Conservation (phyloP, 2,888 invertebrate species). For the Lasioglossum morio region DNA sequence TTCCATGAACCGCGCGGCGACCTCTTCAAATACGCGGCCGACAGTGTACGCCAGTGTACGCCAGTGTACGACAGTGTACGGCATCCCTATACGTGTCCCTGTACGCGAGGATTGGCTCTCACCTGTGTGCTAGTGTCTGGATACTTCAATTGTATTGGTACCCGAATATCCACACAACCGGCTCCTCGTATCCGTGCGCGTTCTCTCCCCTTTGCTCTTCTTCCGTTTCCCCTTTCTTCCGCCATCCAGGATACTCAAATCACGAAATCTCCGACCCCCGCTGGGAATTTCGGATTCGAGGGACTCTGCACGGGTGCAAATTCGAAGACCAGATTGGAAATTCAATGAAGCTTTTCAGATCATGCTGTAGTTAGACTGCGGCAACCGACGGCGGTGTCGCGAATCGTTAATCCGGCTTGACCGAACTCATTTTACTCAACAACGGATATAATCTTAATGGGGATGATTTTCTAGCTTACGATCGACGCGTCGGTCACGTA, state of each 20-base stretch:
- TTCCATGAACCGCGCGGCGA: constrained; percentile 43
- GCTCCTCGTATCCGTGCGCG: background rate
- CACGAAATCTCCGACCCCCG: constrained; percentile 35
- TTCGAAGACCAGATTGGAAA: constrained; percentile 17
- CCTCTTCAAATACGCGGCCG: constrained; percentile 38
- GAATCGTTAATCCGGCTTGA: background rate
- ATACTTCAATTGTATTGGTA: constrained; percentile 1
- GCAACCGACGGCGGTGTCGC: background rate
- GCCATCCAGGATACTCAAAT: constrained; percentile 40
- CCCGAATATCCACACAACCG: background rate
- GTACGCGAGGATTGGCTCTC: background rate
- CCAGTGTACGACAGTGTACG: background rate
- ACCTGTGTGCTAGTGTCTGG: background rate
- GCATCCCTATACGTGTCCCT: background rate
- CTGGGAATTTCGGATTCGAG: constrained; percentile 11
- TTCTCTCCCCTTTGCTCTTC: constrained; percentile 29
- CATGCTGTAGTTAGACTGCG: background rate
- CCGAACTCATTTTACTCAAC: background rate
- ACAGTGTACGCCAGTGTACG: background rate
- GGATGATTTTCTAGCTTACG: no score
- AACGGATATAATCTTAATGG: background rate
- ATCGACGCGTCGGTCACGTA: no score
- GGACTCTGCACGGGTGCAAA: background rate
- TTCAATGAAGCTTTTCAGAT: constrained; percentile 9
- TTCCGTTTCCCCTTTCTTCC: constrained; percentile 30